phyloP scores from a whole-genome alignment of 2,888 invertebrate genomes.

The Melinaea menophilus region DNA sequence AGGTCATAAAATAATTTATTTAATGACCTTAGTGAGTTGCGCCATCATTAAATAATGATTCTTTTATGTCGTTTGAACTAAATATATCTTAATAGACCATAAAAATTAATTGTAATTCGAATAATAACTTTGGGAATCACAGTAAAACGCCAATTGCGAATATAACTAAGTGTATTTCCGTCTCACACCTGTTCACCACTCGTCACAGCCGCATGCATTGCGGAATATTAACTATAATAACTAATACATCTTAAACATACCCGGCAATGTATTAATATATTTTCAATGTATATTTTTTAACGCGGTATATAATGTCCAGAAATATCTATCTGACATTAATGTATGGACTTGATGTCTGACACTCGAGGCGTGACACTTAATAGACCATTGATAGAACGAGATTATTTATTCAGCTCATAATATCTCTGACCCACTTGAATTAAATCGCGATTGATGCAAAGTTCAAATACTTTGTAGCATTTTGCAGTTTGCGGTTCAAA shows the following conservation, averaged over 20 bases:
- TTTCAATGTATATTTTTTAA: too few relatives aligned
- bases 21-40: background rate
- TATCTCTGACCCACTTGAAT: background rate
- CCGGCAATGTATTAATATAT: background rate
- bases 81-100: background rate
- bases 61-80: background rate
- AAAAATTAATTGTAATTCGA: too few relatives aligned
- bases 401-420: background rate
- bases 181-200: slow-evolving; percentile 64
- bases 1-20: too few relatives aligned
- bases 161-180: slow-evolving; percentile 70
- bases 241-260: background rate
- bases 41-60: background rate
- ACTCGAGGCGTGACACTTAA: too few relatives aligned
- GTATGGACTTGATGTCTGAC: background rate
- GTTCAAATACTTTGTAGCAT: background rate
- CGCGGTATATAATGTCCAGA: too few relatives aligned
- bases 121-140: slow-evolving; percentile 53
- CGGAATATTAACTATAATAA: background rate
- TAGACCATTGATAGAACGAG: too few relatives aligned
- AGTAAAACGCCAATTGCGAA: slow-evolving; percentile 69
- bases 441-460: background rate
- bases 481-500: background rate
- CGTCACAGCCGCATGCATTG: slow-evolving; percentile 58
- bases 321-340: background rate